Conservation (phyloP, 2,888 invertebrate species). For the Brachyopa scutellaris region DNA sequence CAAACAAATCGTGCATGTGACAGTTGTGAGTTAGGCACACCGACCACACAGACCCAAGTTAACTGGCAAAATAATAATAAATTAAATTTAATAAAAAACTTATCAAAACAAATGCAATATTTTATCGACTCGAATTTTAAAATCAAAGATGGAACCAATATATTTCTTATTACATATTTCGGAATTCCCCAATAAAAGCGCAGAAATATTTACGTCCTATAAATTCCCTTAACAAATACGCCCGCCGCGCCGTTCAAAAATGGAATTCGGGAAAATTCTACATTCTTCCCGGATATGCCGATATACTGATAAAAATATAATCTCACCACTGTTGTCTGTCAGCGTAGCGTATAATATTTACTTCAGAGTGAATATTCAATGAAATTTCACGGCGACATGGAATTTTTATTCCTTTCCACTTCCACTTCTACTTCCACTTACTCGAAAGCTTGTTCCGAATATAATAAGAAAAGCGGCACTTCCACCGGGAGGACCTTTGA, state of each 20-base stretch:
- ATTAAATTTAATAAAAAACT: no score
- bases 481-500: conserved; percentile 32
- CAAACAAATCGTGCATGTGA: background rate
- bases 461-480: no score
- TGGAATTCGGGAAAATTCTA: conserved; percentile 35
- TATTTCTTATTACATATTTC: no score
- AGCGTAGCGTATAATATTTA: conserved; percentile 30
- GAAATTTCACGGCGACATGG: conserved; percentile 40
- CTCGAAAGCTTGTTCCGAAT: background rate
- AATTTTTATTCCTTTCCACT: conserved; percentile 36
- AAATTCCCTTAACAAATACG: no score
- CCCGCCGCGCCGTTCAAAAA: no score
- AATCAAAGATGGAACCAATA: no score
- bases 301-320: conserved; percentile 51
- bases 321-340: conserved; percentile 29
- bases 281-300: conserved; percentile 26
- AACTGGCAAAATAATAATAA: no score
- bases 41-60: background rate
- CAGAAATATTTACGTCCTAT: background rate
- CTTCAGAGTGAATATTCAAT: conserved; percentile 62
- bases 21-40: background rate
- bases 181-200: background rate
- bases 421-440: conserved; percentile 18
- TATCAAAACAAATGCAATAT: no score
- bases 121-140: no score